A percentile compares a stretch with the other conserved stretches of the same genome.
These are phyloP conservation scores for Sprattus sprattus DNA, from an alignment of 2,113 vertebrate species.

Conservation along the genomic window DNA sequence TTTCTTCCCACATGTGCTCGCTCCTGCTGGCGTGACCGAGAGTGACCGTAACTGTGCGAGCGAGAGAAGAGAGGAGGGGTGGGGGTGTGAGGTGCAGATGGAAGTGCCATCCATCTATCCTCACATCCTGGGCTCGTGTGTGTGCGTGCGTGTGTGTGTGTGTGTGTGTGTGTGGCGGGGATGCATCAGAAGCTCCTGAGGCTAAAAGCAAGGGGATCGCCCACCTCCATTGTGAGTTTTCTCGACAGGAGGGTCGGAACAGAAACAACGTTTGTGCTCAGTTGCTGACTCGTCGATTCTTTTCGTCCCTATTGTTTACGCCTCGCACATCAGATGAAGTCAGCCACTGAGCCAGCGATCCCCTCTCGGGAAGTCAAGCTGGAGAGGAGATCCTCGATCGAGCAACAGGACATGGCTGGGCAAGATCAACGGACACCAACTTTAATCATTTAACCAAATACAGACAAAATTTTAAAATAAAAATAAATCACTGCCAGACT, in stretches of 20 bases:
- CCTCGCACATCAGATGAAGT: not conserved
- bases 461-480: not conserved
- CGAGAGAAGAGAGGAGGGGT: conserved; percentile 13
- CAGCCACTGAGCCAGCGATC: not conserved
- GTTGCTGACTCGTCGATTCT: not conserved
- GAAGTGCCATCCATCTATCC: conserved; percentile 32
- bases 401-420: not conserved
- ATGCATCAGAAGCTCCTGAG: not conserved
- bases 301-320: not conserved
- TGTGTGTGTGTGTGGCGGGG: not conserved
- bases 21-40: conserved; percentile 17
- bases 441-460: not conserved
- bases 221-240: not conserved
- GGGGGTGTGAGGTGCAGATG: conserved; percentile 37
- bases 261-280: not conserved
- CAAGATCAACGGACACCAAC: not conserved
- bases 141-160: not conserved
- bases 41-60: not conserved
- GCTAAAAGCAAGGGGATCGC: not conserved
- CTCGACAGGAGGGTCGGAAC: not conserved
- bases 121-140: conserved; percentile 28
- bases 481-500: not conserved
- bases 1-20: conserved; percentile 47
- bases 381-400: not conserved
- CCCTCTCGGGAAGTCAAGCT: not conserved